Base-by-base conservation (phyloP, 2,113 vertebrate species). In the Epinephelus fuscoguttatus region DNA sequence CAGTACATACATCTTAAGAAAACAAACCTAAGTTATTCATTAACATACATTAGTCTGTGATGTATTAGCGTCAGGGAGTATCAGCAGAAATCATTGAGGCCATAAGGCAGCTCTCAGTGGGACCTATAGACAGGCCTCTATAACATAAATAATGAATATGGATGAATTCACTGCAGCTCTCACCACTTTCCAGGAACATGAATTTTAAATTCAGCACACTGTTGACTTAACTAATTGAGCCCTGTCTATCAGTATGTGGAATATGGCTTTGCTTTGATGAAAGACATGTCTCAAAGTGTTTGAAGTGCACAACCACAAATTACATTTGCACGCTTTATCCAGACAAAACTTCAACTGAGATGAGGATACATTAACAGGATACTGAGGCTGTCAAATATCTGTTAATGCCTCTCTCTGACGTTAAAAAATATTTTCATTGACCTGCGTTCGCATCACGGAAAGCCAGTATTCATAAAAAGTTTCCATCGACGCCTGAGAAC, bases 401-500 rank as follows among this genome's bases (percentile, higher is more conserved):
- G 14, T 30, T 40, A 53, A 30, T 75, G 59, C 64, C 15, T 67
- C 12, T 62, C 42, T 47, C 52, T 1, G 23, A 2, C 3, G n/a
- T 21, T 12, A 62, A 75, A 78, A 33, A 42, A 25, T 25, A 68
- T 40, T 17, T 2, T 74, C 66, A 67, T 14, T 80, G 6, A 78
- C 62, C 69, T 75, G 53, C 74, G 76, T 72, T 82, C 78, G 78
- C 53, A 62, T 69, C 60, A 52, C 72, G 47, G 14, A 70, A 40
- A 47, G 15, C 64, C 75, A 66, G 53, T 49, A 68, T 57, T 76
- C 63, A 69, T 68, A 90, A 91, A 70, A 89, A 77, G 57, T 84
- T 94, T 90, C 73, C 72, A 64, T 2, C 68, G 85, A 79, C 27
- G 74, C 83, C 78, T 75, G 68, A 92, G 86, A 91, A 87, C 63